Conservation (phyloP, 2,113 vertebrate species). For the Herpailurus yagouaroundi region DNA sequence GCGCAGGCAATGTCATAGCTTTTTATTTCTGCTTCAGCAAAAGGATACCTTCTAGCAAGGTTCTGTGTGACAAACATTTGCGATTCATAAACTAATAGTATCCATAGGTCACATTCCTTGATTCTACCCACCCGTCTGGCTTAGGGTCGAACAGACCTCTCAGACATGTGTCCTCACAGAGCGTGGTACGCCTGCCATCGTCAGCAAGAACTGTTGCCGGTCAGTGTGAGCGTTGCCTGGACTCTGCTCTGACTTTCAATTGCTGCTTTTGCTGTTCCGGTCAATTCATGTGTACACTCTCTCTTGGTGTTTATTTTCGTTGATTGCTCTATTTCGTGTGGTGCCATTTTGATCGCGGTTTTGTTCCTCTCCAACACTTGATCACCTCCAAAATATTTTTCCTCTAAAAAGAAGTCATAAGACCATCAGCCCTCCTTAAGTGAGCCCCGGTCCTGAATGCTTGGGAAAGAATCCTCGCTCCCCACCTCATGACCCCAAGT, state of each 20-base stretch:
- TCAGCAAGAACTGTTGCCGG: fast-evolving
- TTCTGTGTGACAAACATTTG: neutral
- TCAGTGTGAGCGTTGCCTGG: neutral
- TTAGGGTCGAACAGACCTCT: neutral
- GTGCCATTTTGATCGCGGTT: neutral
- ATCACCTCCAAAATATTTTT: neutral
- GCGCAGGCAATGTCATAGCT: neutral
- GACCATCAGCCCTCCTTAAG: neutral
- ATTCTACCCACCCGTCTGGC: neutral
- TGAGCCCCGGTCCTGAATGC: neutral
- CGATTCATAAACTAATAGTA: neutral
- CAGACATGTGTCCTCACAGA: fast-evolving
- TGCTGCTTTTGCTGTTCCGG: fast-evolving
- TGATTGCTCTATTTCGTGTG: neutral
- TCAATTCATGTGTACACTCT: neutral
- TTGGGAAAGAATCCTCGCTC: neutral
- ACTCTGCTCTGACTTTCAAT: neutral
- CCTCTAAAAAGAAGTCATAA: neutral
- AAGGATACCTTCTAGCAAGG: neutral
- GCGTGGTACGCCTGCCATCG: fast-evolving
- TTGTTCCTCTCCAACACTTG: neutral
- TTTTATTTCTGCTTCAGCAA: neutral
- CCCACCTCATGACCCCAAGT: neutral
- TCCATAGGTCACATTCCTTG: neutral
- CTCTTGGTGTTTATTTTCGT: neutral